These are phyloP conservation scores for Caenorhabditis remanei DNA, from an alignment of 1,140 invertebrate species.

Conservation along the genomic window DNA sequence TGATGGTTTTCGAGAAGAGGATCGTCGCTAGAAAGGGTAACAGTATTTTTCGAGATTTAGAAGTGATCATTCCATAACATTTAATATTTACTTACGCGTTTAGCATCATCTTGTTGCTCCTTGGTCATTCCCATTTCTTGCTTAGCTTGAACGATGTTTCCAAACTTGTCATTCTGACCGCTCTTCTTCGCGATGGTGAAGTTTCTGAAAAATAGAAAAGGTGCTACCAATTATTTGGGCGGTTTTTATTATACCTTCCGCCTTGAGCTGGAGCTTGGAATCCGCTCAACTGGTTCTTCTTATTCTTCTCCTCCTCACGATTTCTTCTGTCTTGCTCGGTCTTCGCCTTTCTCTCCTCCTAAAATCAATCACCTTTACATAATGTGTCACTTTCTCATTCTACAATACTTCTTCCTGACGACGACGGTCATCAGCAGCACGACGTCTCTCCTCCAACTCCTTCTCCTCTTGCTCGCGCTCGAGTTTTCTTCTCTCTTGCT, in stretches of 20 bases:
- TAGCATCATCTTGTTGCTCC: slow-evolving; percentile 98
- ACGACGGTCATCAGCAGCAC: slow-evolving; percentile 67
- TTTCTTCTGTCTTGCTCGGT: slow-evolving; percentile 68
- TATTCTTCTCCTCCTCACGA: slow-evolving; percentile 75
- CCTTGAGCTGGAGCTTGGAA: slow-evolving; percentile 81
- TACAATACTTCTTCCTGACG: slow-evolving; percentile 61
- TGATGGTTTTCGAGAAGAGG: slow-evolving; percentile 51
- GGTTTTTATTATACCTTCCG: slow-evolving; percentile 76
- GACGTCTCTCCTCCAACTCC: slow-evolving; percentile 63
- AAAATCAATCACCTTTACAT: slow-evolving; percentile 9
- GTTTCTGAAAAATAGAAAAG: slow-evolving; percentile 66
- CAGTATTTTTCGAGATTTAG: background rate
- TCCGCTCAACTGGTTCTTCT: slow-evolving; percentile 69
- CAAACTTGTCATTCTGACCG: slow-evolving; percentile 80
- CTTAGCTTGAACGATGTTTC: slow-evolving; percentile 88
- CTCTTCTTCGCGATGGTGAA: slow-evolving; percentile 74
- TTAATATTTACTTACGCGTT: slow-evolving; percentile 74
- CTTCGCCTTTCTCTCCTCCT: slow-evolving; percentile 68
- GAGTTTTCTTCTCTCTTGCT: slow-evolving; percentile 64
- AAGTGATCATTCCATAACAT: background rate
- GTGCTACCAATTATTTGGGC: no score
- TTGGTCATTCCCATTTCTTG: slow-evolving; percentile 97
- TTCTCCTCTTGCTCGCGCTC: slow-evolving; percentile 69
- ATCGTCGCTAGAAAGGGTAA: slow-evolving; percentile 34
- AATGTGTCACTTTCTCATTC: background rate